Evolutionary conservation across 2,888 invertebrate species (phyloP).

Genomic region (Sarcophaga carnaria): DNA sequence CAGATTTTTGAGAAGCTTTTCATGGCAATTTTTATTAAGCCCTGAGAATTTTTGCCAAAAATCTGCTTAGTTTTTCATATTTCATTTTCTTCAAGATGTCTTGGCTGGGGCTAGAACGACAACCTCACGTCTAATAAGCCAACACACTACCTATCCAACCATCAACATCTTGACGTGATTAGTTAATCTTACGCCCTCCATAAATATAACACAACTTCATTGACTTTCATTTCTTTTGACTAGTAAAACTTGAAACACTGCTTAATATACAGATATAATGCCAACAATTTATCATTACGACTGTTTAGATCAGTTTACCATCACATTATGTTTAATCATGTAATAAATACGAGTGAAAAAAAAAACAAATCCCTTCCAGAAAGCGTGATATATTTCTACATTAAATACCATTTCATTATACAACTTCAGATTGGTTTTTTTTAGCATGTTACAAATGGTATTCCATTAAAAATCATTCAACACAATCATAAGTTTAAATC

Average conservation of each 20-base stretch:
- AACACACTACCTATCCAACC: no score
- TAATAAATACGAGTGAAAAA: not conserved
- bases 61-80: no score
- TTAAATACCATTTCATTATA: conserved; percentile 17
- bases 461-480: conserved; percentile 57
- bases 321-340: not conserved
- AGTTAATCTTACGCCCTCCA: no score
- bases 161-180: no score
- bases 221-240: no score
- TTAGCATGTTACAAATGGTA: conserved; percentile 51
- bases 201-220: no score
- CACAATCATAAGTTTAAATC: conserved; percentile 49
- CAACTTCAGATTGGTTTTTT: not conserved
- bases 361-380: not conserved
- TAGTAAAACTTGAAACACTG: not conserved
- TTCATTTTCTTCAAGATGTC: no score
- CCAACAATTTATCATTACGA: not conserved
- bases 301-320: not conserved
- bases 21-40: no score
- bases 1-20: no score
- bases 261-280: not conserved
- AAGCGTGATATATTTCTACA: not conserved
- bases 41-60: no score
- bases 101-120: no score
- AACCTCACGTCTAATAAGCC: no score